Evolutionary conservation across 2,888 invertebrate genomes (phyloP).

Genomic region (Peribatodes rhomboidaria): DNA sequence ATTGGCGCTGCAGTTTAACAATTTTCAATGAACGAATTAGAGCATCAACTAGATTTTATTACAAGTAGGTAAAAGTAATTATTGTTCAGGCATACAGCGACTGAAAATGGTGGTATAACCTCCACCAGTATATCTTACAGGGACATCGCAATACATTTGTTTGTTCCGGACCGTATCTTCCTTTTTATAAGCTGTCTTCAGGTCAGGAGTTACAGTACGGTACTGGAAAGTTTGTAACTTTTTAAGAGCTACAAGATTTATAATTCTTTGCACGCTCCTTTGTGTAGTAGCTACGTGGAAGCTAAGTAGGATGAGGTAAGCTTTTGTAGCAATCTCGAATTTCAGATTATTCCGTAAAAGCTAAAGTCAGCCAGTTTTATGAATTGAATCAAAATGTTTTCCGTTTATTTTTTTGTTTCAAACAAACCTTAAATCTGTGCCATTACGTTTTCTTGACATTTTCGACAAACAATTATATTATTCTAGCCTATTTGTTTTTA

Average conservation of each 20-base stretch:
- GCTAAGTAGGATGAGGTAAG: conserved; percentile 12
- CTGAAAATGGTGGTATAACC: conserved; percentile 46
- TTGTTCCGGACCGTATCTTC: conserved; percentile 74
- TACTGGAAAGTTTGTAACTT: conserved; percentile 34
- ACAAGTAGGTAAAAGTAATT: not conserved
- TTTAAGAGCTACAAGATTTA: conserved; percentile 32
- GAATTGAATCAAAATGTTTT: too few relatives aligned
- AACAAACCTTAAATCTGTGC: too few relatives aligned
- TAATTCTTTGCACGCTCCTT: conserved; percentile 17
- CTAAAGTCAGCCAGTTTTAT: not conserved
- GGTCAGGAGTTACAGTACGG: conserved; percentile 62
- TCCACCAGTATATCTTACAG: conserved; percentile 64
- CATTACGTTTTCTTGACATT: too few relatives aligned
- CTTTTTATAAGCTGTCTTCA: conserved; percentile 74
- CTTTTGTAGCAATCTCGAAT: conserved; percentile 25
- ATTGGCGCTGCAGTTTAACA: too few relatives aligned
- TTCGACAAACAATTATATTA: too few relatives aligned
- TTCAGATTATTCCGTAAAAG: not conserved
- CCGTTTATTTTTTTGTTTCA: too few relatives aligned
- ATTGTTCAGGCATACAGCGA: not conserved
- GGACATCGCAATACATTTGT: conserved; percentile 75
- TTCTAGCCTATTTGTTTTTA: too few relatives aligned
- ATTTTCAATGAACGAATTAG: too few relatives aligned
- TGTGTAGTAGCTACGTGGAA: conserved; percentile 7
- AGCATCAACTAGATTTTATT: not conserved